A percentile compares a stretch with the other conserved stretches of the same genome.
Conservation (phyloP, 1,140 invertebrate genomes). For the Drosophila grimshawi region DNA sequence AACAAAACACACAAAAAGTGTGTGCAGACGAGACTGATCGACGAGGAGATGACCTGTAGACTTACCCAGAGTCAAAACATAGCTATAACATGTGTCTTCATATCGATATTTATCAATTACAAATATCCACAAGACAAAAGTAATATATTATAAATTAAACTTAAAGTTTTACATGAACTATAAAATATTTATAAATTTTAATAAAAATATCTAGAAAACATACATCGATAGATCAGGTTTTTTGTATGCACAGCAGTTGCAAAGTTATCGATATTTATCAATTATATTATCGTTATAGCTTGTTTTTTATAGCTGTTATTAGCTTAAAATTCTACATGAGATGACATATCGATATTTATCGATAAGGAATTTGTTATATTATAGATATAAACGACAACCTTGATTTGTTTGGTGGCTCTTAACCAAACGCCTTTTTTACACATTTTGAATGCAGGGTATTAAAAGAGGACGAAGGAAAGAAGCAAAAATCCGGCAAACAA, state of each 20-base stretch:
- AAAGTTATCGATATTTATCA: slow-evolving; percentile 5
- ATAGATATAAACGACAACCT: neutral
- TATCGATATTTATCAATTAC: slow-evolving; percentile 10
- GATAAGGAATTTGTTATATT: neutral
- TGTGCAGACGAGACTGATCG: neutral
- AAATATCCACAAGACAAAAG: neutral
- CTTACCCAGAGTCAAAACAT: neutral
- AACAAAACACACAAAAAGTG: neutral
- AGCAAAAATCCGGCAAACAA: slow-evolving; percentile 41
- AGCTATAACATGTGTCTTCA: neutral
- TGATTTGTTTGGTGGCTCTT: neutral
- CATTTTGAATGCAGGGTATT: neutral
- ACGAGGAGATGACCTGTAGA: neutral
- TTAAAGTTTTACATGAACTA: neutral
- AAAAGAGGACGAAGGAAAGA: neutral
- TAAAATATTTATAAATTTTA: neutral
- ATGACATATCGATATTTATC: slow-evolving; percentile 5
- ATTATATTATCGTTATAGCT: neutral
- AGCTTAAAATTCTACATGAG: neutral
- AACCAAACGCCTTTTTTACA: neutral
- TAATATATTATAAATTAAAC: neutral
- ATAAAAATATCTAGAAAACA: too few relatives aligned
- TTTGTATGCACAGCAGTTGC: neutral
- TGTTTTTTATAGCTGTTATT: neutral
- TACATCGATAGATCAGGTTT: too few relatives aligned